Percentiles rank a stretch among this genome's conserved stretches.
Conservation (phyloP, 2,113 vertebrate species). For the Pterocles burchelli region DNA sequence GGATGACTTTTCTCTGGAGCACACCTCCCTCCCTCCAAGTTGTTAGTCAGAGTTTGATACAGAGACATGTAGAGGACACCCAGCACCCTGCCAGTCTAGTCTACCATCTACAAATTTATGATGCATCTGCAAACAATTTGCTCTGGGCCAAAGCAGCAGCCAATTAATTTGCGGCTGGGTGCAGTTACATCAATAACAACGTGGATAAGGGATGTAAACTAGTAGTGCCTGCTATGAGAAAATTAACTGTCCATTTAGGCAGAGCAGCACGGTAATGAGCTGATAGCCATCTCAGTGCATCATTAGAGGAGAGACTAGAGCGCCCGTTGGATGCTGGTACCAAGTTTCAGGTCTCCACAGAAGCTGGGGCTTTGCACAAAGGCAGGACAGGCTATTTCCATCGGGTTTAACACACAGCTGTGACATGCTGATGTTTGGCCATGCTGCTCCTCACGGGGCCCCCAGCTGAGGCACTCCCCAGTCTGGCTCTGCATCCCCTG, state of each 20-base stretch:
- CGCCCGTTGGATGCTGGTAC: neutral
- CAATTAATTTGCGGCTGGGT: conserved; percentile 18
- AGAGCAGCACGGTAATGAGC: neutral
- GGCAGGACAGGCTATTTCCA: neutral
- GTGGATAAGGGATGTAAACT: neutral
- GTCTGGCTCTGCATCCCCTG: neutral
- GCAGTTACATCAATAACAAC: neutral
- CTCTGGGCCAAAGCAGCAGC: neutral
- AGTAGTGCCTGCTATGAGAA: neutral
- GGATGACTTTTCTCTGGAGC: neutral
- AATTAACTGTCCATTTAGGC: neutral
- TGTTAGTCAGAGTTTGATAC: neutral
- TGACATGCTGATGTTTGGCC: neutral
- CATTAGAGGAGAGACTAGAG: neutral
- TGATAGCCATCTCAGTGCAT: neutral
- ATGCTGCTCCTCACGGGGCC: neutral
- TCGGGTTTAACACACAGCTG: neutral
- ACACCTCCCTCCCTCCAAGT: neutral
- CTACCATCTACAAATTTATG: neutral
- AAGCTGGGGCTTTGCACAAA: neutral
- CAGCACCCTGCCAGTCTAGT: neutral
- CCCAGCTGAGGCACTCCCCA: neutral
- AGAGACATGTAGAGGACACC: neutral
- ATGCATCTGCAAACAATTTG: neutral
- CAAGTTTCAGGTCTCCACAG: neutral